These are phyloP conservation scores for Rhagium mordax DNA, from an alignment of 2,888 invertebrate genomes.

Conservation along the genomic window DNA sequence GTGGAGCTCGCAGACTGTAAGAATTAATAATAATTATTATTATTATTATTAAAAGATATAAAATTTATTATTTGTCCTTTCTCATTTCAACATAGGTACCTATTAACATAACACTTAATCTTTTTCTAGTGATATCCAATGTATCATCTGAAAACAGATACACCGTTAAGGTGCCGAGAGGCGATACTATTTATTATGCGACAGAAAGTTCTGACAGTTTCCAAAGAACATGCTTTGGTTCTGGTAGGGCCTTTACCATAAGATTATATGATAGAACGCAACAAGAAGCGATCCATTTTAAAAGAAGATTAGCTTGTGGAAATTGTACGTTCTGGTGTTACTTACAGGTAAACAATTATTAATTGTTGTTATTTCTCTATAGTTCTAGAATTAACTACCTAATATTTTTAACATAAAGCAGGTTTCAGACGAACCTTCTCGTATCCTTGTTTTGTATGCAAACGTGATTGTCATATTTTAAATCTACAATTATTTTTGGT, in stretches of 20 bases:
- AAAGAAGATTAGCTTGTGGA: conserved; percentile 80
- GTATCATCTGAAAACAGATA: conserved; percentile 82
- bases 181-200: conserved; percentile 84
- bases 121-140: conserved; percentile 63
- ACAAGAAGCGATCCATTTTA: conserved; percentile 85
- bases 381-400: too few relatives aligned
- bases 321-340: conserved; percentile 80
- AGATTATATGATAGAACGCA: conserved; percentile 87
- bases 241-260: conserved; percentile 83
- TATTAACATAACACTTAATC: too few relatives aligned
- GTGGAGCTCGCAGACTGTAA: conserved; percentile 83
- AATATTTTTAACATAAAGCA: too few relatives aligned
- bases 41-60: too few relatives aligned
- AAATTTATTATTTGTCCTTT: too few relatives aligned
- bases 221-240: conserved; percentile 81
- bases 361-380: not conserved
- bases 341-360: conserved; percentile 73
- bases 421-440: too few relatives aligned
- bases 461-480: too few relatives aligned
- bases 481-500: too few relatives aligned
- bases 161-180: conserved; percentile 80
- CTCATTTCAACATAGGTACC: too few relatives aligned
- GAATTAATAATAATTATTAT: too few relatives aligned
- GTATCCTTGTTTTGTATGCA: too few relatives aligned
- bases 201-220: conserved; percentile 77